phyloP scores from a whole-genome alignment of 2,888 invertebrate genomes.

The Erpobdella octoculata region DNA sequence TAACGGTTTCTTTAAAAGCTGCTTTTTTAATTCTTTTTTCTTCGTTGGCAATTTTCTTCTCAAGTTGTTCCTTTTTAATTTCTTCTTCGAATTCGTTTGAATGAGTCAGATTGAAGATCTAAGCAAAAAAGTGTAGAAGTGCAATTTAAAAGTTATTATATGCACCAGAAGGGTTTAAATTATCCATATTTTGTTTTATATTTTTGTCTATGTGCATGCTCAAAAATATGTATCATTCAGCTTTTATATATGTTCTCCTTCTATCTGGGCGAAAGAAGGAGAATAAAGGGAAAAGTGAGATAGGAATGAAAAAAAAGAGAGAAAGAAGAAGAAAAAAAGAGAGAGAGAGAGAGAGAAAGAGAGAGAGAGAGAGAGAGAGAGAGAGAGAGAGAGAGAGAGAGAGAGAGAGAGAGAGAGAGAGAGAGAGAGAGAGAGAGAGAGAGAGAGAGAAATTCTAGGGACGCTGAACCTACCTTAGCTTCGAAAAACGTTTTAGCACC shows the following conservation, averaged over 20 bases:
- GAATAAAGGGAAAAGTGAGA: too few species aligned
- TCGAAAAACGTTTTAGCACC: not conserved
- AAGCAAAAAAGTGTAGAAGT: too few species aligned
- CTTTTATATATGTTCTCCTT: too few species aligned
- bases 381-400: conserved; percentile 8
- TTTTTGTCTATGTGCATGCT: too few species aligned
- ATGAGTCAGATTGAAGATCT: not conserved
- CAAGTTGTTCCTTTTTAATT: not conserved
- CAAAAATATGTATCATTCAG: too few species aligned
- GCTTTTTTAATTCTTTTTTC: conserved; percentile 1
- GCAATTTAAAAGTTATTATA: too few species aligned
- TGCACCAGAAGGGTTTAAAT: too few species aligned
- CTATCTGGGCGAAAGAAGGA: not conserved
- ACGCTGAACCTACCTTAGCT: not conserved
- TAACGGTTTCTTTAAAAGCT: not conserved
- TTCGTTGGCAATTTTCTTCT: not conserved
- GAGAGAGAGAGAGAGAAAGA: not conserved
- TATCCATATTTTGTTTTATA: too few species aligned
- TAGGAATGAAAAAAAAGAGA: conserved; percentile 3
- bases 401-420: conserved; percentile 3
- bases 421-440: conserved; percentile 10
- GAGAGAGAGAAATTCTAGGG: not conserved
- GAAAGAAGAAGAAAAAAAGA: not conserved
- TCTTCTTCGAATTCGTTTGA: not conserved
- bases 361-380: conserved; percentile 10